These are phyloP conservation scores for Marasmarcha lunaedactyla DNA, from an alignment of 2,888 invertebrate genomes.

Conservation along the genomic window DNA sequence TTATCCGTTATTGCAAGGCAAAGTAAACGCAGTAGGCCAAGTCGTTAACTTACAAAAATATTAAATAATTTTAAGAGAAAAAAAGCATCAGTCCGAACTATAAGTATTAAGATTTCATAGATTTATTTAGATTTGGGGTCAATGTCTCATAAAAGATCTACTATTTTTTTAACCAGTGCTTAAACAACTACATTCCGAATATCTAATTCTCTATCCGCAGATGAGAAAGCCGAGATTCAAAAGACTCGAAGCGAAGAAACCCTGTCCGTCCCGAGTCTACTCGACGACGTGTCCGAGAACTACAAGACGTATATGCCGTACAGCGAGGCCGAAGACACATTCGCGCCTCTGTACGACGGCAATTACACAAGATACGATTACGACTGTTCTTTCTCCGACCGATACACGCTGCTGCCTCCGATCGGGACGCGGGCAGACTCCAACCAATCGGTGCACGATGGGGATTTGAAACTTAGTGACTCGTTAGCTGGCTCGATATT, in stretches of 20 bases:
- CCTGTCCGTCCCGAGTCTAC: slow-evolving; percentile 35
- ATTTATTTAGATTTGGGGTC: too few species aligned
- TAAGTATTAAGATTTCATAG: too few species aligned
- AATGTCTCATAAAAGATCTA: too few species aligned
- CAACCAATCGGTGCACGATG: slow-evolving; percentile 26
- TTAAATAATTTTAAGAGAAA: too few species aligned
- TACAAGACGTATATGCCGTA: slow-evolving; percentile 25
- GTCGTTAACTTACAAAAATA: too few species aligned
- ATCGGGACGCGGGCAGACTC: slow-evolving; percentile 27
- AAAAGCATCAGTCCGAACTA: too few species aligned
- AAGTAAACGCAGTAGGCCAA: too few species aligned
- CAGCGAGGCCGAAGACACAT: slow-evolving; percentile 28
- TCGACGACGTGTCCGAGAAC: slow-evolving; percentile 27
- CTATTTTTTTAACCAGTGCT: too few species aligned
- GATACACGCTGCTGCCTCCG: slow-evolving; percentile 44
- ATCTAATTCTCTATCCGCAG: background rate
- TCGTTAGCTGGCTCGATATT: slow-evolving; percentile 32
- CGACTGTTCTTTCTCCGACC: slow-evolving; percentile 38
- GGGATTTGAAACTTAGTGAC: slow-evolving; percentile 18
- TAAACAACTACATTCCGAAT: too few species aligned
- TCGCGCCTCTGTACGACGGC: slow-evolving; percentile 36
- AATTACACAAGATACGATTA: slow-evolving; percentile 40
- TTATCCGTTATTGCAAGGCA: too few species aligned
- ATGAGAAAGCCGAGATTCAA: slow-evolving; percentile 44
- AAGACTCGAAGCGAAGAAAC: slow-evolving; percentile 59